phyloP scores from a whole-genome alignment of 2,888 invertebrate genomes.

The Drosophila infuscata region DNA sequence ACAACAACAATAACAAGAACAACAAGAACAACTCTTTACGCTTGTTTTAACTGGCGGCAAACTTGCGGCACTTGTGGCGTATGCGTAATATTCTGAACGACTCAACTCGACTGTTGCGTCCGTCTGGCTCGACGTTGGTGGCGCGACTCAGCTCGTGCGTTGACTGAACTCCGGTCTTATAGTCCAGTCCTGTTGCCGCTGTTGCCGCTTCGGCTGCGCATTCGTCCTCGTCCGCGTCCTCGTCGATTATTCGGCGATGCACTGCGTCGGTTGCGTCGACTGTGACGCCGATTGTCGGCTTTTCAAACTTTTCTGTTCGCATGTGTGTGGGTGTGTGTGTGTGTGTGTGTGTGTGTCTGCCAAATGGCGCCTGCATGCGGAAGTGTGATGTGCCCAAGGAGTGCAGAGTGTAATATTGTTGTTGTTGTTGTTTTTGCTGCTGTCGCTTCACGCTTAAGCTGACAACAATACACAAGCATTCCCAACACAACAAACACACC shows the following conservation, averaged over 20 bases:
- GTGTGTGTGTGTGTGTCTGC: conserved; percentile 19
- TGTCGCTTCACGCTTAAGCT: conserved; percentile 20
- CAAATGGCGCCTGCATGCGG: conserved; percentile 57
- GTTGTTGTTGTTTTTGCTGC: conserved; percentile 6
- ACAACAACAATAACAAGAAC: conserved; percentile 14
- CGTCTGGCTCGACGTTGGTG: conserved; percentile 64
- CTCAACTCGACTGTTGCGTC: conserved; percentile 22
- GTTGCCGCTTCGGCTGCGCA: conserved; percentile 44
- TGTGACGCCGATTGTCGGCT: conserved; percentile 37
- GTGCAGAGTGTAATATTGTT: conserved; percentile 42
- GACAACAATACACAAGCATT: conserved; percentile 10
- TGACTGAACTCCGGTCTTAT: conserved; percentile 60
- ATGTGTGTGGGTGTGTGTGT: conserved; percentile 11
- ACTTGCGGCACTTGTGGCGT: conserved; percentile 60
- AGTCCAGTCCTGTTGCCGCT: conserved; percentile 56
- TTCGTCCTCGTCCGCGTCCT: conserved; percentile 14
- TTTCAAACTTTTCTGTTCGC: conserved; percentile 30
- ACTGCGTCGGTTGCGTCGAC: conserved; percentile 38
- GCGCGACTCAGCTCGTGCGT: conserved; percentile 73
- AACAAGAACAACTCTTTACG: conserved; percentile 34
- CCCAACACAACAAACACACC: conserved; percentile 4
- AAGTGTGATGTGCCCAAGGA: conserved; percentile 57
- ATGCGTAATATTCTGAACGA: conserved; percentile 48
- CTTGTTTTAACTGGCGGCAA: conserved; percentile 16
- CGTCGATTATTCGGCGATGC: conserved; percentile 42